These are phyloP conservation scores for Procapra przewalskii DNA, from an alignment of 2,113 vertebrate species.

Conservation along the genomic window DNA sequence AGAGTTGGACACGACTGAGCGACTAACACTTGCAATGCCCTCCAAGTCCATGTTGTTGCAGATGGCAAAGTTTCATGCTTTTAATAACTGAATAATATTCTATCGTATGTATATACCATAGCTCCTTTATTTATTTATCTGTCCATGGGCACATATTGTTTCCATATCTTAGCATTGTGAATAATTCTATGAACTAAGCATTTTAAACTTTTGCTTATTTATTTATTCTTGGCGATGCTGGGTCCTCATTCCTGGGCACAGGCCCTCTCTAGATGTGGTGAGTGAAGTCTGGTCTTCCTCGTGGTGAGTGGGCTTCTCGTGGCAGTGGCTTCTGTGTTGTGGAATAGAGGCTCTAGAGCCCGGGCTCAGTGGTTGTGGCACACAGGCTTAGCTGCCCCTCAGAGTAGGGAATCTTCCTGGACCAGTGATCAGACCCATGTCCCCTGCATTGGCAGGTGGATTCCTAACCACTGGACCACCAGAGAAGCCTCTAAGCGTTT, in stretches of 20 bases:
- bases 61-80: background rate
- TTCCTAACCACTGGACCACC: background rate
- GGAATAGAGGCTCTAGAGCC: background rate
- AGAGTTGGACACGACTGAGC: background rate
- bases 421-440: accelerated
- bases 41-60: background rate
- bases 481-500: background rate
- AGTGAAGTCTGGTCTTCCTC: background rate
- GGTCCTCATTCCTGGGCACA: background rate
- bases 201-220: accelerated
- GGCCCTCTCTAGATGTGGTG: background rate
- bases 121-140: background rate
- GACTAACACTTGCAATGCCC: background rate
- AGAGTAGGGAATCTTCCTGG: background rate
- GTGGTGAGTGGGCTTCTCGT: background rate
- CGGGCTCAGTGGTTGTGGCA: background rate
- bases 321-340: background rate
- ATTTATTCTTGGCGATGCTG: background rate
- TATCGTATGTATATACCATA: background rate
- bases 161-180: background rate
- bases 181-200: background rate
- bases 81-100: background rate
- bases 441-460: background rate
- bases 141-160: background rate
- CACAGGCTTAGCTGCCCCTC: background rate